Conservation (phyloP, 2,888 invertebrate species). For the Pogonocherus hispidulus region DNA sequence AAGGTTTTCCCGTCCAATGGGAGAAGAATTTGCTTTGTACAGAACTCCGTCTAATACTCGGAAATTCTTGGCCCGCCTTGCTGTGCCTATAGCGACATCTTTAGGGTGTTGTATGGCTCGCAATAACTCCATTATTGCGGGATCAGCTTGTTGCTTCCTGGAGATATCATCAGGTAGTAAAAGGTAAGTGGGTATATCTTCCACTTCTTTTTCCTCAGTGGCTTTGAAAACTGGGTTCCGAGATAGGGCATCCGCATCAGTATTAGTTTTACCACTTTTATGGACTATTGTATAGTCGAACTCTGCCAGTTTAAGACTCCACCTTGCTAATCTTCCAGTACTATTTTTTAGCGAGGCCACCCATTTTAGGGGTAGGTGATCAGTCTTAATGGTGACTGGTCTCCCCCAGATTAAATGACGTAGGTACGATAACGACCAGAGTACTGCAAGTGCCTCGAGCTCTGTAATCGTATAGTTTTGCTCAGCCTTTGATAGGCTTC, state of each 20-base stretch:
- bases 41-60: slow-evolving; percentile 37
- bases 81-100: slow-evolving; percentile 34
- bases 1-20: too few species aligned
- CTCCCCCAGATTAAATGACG: too few species aligned
- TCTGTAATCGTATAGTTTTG: slow-evolving; percentile 45
- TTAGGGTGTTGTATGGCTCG: slow-evolving; percentile 33
- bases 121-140: slow-evolving; percentile 29
- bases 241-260: slow-evolving; percentile 31
- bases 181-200: slow-evolving; percentile 38
- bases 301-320: neutral
- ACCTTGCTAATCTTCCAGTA: slow-evolving; percentile 26
- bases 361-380: slow-evolving; percentile 23
- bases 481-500: slow-evolving; percentile 46
- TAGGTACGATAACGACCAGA: slow-evolving; percentile 22
- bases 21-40: slow-evolving; percentile 39
- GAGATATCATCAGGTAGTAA: too few species aligned
- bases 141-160: slow-evolving; percentile 36
- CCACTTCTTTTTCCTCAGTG: slow-evolving; percentile 5
- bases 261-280: neutral
- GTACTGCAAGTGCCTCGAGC: too few species aligned
- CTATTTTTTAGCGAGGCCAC: slow-evolving; percentile 27
- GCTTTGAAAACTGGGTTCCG: slow-evolving; percentile 35
- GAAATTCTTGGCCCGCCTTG: slow-evolving; percentile 44
- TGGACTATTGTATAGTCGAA: neutral
- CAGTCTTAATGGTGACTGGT: slow-evolving; percentile 38